Evolutionary conservation across 1,140 invertebrate species (phyloP).

Genomic region (Drosophila kanapiae): DNA sequence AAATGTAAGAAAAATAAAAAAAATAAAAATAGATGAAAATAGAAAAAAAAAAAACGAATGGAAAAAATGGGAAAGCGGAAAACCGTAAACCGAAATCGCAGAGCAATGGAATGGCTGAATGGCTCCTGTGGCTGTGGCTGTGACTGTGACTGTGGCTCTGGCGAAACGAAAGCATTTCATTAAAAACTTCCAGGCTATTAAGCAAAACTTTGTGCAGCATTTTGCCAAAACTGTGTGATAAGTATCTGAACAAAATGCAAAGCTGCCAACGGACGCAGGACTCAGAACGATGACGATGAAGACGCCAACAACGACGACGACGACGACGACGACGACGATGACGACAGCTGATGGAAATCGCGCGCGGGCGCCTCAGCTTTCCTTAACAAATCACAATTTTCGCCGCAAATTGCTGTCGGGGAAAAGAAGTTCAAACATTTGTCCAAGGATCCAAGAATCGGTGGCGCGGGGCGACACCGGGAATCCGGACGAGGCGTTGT

Average conservation of each 20-base stretch:
- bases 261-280: constrained; percentile 76
- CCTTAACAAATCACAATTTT: constrained; percentile 81
- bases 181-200: constrained; percentile 84
- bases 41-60: constrained; percentile 5
- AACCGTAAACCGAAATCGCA: constrained; percentile 25
- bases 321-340: constrained; percentile 31
- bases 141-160: constrained; percentile 29
- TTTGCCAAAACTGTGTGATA: constrained; percentile 83
- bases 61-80: constrained; percentile 2
- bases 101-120: constrained; percentile 33
- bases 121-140: constrained; percentile 6
- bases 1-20: neutral
- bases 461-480: neutral
- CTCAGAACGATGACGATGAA: constrained; percentile 16
- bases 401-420: constrained; percentile 81
- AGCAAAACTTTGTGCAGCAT: constrained; percentile 83
- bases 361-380: constrained; percentile 50
- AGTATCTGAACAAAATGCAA: constrained; percentile 83
- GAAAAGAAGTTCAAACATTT: constrained; percentile 78
- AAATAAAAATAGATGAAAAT: constrained; percentile 1
- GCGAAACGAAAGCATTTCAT: constrained; percentile 82
- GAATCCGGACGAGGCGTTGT: constrained; percentile 25
- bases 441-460: constrained; percentile 32
- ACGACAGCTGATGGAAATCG: constrained; percentile 81
- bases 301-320: constrained; percentile 7